phyloP scores from a whole-genome alignment of 2,888 invertebrate genomes.

The Andrena chrysosceles region DNA sequence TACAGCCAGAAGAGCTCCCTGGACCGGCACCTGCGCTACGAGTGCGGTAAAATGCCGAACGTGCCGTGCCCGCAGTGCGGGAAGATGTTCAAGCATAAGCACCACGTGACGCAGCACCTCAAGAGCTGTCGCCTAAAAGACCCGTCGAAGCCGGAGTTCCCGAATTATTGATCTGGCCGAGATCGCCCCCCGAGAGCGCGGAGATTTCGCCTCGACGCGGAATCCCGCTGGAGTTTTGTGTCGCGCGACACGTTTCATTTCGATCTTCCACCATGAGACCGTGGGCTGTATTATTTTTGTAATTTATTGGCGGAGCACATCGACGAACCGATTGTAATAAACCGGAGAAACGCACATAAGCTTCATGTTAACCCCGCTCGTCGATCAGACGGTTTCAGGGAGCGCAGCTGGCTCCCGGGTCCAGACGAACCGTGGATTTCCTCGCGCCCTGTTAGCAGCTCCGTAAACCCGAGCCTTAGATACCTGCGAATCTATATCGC shows the following conservation, averaged over 20 bases:
- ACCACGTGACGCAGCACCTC: constrained; percentile 73
- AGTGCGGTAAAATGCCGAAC: constrained; percentile 83
- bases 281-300: constrained; percentile 16
- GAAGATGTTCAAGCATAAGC: constrained; percentile 79
- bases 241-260: background rate
- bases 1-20: constrained; percentile 81
- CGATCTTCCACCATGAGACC: background rate
- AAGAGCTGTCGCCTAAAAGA: constrained; percentile 61
- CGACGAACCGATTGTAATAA: constrained; percentile 6
- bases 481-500: background rate
- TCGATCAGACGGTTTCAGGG: background rate
- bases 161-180: constrained; percentile 4
- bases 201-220: background rate
- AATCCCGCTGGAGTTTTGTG: background rate
- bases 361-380: background rate
- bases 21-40: constrained; percentile 80
- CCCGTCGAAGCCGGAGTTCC: constrained; percentile 8
- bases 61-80: constrained; percentile 82
- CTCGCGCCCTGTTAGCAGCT: background rate
- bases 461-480: background rate
- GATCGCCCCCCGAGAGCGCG: background rate
- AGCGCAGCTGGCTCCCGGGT: background rate
- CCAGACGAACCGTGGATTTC: background rate
- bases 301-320: background rate
- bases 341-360: background rate